Percentiles rank a stretch among this genome's conserved stretches.
Conservation (phyloP, 2,888 invertebrate genomes). For the Agrochola lota region DNA sequence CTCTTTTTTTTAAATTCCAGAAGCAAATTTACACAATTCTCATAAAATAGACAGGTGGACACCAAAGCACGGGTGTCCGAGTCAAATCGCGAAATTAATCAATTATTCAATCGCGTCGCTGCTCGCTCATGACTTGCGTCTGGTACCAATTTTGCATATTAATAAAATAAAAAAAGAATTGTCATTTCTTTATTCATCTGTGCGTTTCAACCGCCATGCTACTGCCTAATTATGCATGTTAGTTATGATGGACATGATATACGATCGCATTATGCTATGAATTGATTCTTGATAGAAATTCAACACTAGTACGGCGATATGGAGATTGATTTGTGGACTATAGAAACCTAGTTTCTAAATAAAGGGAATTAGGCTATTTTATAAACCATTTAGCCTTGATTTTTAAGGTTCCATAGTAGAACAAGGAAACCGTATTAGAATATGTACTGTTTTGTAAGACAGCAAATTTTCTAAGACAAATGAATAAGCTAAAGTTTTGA, state of each 20-base stretch:
- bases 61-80: neutral
- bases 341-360: neutral
- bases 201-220: constrained; percentile 58
- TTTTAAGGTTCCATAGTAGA: neutral
- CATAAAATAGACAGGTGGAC: neutral
- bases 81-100: constrained; percentile 7
- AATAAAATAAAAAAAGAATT: constrained; percentile 64
- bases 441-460: neutral
- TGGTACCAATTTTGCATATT: constrained; percentile 59
- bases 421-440: neutral
- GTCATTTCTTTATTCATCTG: constrained; percentile 69
- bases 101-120: constrained; percentile 29
- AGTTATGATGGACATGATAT: constrained; percentile 55
- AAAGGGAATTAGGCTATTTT: neutral
- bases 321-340: neutral
- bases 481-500: neutral
- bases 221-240: constrained; percentile 61
- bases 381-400: neutral
- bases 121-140: constrained; percentile 44
- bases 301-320: constrained; percentile 7
- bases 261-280: constrained; percentile 39
- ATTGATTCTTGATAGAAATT: constrained; percentile 45
- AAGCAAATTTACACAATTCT: neutral
- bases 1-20: neutral
- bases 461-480: neutral